Conservation (phyloP, 2,888 invertebrate species). For the Chrysomela aeneicollis region DNA sequence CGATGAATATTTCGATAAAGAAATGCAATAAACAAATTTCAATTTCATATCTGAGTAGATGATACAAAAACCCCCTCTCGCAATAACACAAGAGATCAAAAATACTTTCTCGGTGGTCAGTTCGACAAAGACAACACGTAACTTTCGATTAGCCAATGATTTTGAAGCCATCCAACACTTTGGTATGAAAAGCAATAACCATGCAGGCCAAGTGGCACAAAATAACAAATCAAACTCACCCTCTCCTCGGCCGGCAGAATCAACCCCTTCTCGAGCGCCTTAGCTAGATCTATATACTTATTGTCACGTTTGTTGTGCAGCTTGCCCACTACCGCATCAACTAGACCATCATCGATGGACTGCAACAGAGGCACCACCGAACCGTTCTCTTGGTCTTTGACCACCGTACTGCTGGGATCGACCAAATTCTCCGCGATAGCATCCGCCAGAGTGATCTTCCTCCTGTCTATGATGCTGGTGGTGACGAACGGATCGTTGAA, state of each 20-base stretch:
- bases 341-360: conserved; percentile 76
- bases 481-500: conserved; percentile 84
- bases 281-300: conserved; percentile 75
- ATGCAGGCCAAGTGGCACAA: conserved; percentile 25
- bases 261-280: conserved; percentile 87
- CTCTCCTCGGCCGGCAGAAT: conserved; percentile 90
- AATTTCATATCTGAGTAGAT: background rate
- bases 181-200: conserved; percentile 22
- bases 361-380: conserved; percentile 78
- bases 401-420: conserved; percentile 85
- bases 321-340: conserved; percentile 80
- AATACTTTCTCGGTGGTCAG: background rate
- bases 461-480: conserved; percentile 74
- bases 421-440: conserved; percentile 80
- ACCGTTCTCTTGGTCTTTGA: conserved; percentile 81
- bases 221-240: conserved; percentile 72
- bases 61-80: background rate
- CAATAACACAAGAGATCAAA: background rate
- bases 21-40: too few species aligned
- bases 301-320: conserved; percentile 67
- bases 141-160: background rate
- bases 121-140: background rate
- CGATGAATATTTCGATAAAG: too few species aligned
- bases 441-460: conserved; percentile 77
- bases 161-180: conserved; percentile 8